phyloP scores from a whole-genome alignment of 2,797 vertebrate genomes.

The Miichthys miiuy region DNA sequence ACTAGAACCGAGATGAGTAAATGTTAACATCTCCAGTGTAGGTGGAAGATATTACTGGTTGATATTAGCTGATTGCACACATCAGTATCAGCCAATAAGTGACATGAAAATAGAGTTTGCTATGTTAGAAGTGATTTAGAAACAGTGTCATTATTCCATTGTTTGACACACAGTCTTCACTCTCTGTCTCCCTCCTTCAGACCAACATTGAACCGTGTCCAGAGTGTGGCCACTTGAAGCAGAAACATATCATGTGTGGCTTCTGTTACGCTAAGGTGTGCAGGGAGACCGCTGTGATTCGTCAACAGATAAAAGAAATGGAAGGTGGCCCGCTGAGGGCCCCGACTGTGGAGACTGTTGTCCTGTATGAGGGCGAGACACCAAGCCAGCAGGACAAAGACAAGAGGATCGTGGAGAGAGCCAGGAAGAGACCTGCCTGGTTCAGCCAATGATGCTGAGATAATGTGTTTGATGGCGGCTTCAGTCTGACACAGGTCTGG shows the following conservation, averaged over 20 bases:
- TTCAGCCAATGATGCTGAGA: slow-evolving; percentile 79
- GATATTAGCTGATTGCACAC: neutral
- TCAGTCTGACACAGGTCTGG: neutral
- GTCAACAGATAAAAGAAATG: slow-evolving; percentile 85
- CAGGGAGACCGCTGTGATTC: slow-evolving; percentile 88
- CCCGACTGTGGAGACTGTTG: slow-evolving; percentile 87
- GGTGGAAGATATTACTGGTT: neutral
- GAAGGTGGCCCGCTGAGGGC: slow-evolving; percentile 90
- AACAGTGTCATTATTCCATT: neutral
- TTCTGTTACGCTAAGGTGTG: slow-evolving; percentile 92
- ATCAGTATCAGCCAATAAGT: neutral
- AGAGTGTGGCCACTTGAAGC: slow-evolving; percentile 94
- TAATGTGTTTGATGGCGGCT: slow-evolving; percentile 1
- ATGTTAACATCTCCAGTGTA: slow-evolving; percentile 1
- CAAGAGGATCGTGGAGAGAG: slow-evolving; percentile 92
- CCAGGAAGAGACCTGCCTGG: slow-evolving; percentile 93
- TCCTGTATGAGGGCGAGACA: slow-evolving; percentile 91
- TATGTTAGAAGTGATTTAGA: neutral
- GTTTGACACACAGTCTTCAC: slow-evolving; percentile 2
- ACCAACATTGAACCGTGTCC: slow-evolving; percentile 91
- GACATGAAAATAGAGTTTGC: neutral
- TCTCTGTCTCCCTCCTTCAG: slow-evolving; percentile 75
- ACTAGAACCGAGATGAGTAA: neutral
- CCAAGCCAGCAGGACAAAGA: slow-evolving; percentile 84
- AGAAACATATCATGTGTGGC: slow-evolving; percentile 93